Evolutionary conservation across 2,888 invertebrate genomes (phyloP).

Genomic region (Caenorhabditis japonica): DNA sequence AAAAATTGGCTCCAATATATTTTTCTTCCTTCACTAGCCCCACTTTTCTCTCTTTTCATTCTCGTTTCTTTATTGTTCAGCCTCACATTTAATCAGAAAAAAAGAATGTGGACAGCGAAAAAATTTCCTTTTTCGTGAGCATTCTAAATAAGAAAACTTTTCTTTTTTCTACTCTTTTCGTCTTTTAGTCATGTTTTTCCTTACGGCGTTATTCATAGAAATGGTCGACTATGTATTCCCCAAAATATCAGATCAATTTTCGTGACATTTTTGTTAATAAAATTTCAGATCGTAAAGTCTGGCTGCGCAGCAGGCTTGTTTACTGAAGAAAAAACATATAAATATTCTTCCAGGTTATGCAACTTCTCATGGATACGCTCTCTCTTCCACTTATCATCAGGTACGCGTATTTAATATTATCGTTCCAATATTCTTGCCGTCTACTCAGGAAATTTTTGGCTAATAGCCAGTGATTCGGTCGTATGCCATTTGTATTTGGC

Average conservation of each 20-base stretch:
- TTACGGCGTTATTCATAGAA: slow-evolving; percentile 9
- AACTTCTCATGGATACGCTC: background rate
- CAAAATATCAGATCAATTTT: slow-evolving; percentile 25
- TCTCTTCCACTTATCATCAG: slow-evolving; percentile 33
- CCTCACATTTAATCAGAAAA: slow-evolving; percentile 34
- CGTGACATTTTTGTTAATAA: background rate
- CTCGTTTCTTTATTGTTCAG: slow-evolving; percentile 14
- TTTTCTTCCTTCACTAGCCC: no score
- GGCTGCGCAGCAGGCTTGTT: no score
- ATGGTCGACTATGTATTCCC: no score
- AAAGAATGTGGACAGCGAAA: background rate
- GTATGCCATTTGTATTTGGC: no score
- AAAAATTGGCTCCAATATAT: slow-evolving; percentile 20
- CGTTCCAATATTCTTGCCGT: no score
- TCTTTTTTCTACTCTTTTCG: slow-evolving; percentile 22
- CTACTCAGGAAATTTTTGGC: no score
- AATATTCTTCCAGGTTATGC: slow-evolving; percentile 4
- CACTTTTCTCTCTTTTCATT: background rate
- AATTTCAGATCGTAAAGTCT: slow-evolving; percentile 1
- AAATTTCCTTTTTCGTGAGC: slow-evolving; percentile 26
- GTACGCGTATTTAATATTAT: no score
- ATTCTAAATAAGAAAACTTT: slow-evolving; percentile 33
- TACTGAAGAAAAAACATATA: no score
- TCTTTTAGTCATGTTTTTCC: background rate
- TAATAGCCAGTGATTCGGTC: no score